Base-by-base conservation (phyloP, 2,797 vertebrate genomes). In the Buceros bicornis region DNA sequence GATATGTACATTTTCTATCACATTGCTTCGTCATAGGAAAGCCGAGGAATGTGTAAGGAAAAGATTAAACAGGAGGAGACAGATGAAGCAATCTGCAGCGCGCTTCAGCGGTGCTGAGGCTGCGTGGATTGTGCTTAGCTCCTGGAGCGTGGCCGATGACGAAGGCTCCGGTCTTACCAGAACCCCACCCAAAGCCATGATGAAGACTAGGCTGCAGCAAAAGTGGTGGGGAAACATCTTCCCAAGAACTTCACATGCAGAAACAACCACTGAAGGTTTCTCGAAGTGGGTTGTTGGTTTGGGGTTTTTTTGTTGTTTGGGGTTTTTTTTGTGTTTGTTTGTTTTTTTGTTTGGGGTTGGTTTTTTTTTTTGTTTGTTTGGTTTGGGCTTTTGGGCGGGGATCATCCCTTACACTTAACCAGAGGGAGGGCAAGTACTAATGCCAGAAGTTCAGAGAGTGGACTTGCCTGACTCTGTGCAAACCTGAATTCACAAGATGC, bases 81-180 rank as follows among this genome's bases (percentile, higher is more conserved):
- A 65, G 72, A 40, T 48, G 70, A 80, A 83, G 8, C 24, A 74
- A 31, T 16, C 22, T 82, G 69, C 29, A 69, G 1, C 7, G 22
- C 50, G 43, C 4, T 62, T 35, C 56, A 51, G 64, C 1, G 1
- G 15, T 62, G 37, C 18, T 65, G 57, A n/a, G 0, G 0, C 33
- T 74, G 10, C 56, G 86, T 84, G 57, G 28, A 33, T 65, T 62
- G 13, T 60, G 54, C 29, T 56, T 6, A 53, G 28, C 28, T 65
- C 13, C 29, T 29, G 65, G 40, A 57, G 21, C 0, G 0, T 67
- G 0, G 0, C 18, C 2, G 2, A 18, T 58, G 54, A 16, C 13
- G 37, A 40, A 40, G 37, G 37, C 37, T 40, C 37, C 37, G 37
- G 37, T 40, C 37, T 40, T 64, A n/a, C 13, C 53, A 69, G 42